Conservation (phyloP, 2,888 invertebrate species). For the Papilio demoleus region DNA sequence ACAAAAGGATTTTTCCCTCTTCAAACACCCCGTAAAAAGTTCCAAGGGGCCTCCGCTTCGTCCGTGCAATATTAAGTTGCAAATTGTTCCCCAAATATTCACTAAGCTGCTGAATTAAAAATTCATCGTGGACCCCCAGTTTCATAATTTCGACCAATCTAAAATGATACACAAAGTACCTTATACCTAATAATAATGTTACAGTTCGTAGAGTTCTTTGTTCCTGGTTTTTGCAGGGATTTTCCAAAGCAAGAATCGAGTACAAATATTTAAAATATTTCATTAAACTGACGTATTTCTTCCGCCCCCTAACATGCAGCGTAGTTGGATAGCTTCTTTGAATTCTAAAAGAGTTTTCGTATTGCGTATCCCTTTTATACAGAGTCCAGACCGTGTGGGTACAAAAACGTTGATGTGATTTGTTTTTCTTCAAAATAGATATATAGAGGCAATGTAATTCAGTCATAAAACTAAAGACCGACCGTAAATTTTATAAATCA, state of each 20-base stretch:
- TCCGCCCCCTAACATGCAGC: conserved; percentile 58
- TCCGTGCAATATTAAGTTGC: conserved; percentile 56
- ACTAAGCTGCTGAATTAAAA: conserved; percentile 66
- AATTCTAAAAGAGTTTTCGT: conserved; percentile 38
- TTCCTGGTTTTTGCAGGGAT: conserved; percentile 49
- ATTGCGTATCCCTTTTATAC: conserved; percentile 33
- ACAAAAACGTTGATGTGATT: not conserved
- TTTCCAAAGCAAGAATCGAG: conserved; percentile 65
- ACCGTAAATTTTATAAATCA: not conserved
- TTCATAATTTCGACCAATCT: conserved; percentile 49
- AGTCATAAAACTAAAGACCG: too few species aligned
- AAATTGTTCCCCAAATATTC: conserved; percentile 65
- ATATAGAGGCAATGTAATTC: not conserved
- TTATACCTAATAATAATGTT: not conserved
- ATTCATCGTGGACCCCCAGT: conserved; percentile 53
- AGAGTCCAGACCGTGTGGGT: conserved; percentile 4
- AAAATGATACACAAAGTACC: conserved; percentile 42
- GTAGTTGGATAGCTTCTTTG: conserved; percentile 43
- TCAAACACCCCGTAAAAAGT: conserved; percentile 51
- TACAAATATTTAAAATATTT: conserved; percentile 79
- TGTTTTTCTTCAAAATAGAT: not conserved
- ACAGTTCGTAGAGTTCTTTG: conserved; percentile 45
- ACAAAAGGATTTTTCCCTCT: conserved; percentile 43
- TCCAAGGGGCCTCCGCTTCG: conserved; percentile 48
- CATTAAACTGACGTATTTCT: conserved; percentile 66